Evolutionary conservation across 2,888 invertebrate genomes (phyloP).

Genomic region (Conistra vaccinii): DNA sequence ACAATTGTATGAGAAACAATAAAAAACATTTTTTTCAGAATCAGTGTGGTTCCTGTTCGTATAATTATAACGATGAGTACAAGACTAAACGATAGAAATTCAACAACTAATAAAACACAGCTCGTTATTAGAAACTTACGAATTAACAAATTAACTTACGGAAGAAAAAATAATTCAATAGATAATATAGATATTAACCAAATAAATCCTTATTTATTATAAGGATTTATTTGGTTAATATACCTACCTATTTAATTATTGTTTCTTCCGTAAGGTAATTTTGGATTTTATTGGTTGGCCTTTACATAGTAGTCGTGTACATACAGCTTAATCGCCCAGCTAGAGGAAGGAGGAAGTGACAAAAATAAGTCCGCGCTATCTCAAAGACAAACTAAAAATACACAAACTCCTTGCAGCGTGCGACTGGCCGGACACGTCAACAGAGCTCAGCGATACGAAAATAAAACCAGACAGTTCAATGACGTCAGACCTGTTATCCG

Average conservation of each 20-base stretch:
- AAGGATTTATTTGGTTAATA: too few relatives aligned
- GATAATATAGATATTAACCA: too few relatives aligned
- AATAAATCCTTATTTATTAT: too few relatives aligned
- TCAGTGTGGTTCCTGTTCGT: constrained; percentile 11
- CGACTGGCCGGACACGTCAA: constrained; percentile 80
- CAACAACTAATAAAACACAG: background rate
- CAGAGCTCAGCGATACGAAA: constrained; percentile 78
- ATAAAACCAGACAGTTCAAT: constrained; percentile 83
- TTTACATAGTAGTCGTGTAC: background rate
- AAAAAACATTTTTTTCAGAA: too few relatives aligned
- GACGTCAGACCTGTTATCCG: constrained; percentile 83
- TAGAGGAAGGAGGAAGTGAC: constrained; percentile 36
- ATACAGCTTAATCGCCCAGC: constrained; percentile 25
- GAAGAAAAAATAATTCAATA: too few relatives aligned
- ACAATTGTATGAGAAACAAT: too few relatives aligned
- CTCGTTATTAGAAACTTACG: too few relatives aligned
- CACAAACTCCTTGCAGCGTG: constrained; percentile 80
- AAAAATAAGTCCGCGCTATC: constrained; percentile 66
- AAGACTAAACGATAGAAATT: background rate
- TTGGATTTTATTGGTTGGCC: background rate
- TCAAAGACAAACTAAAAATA: constrained; percentile 73
- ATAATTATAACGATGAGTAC: background rate
- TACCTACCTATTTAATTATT: too few relatives aligned
- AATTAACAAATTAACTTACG: too few relatives aligned
- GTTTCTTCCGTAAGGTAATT: too few relatives aligned